A percentile compares a stretch with the other conserved stretches of the same genome.
These are phyloP conservation scores for Drosophila leonis DNA, from an alignment of 2,888 invertebrate genomes.

Conservation along the genomic window DNA sequence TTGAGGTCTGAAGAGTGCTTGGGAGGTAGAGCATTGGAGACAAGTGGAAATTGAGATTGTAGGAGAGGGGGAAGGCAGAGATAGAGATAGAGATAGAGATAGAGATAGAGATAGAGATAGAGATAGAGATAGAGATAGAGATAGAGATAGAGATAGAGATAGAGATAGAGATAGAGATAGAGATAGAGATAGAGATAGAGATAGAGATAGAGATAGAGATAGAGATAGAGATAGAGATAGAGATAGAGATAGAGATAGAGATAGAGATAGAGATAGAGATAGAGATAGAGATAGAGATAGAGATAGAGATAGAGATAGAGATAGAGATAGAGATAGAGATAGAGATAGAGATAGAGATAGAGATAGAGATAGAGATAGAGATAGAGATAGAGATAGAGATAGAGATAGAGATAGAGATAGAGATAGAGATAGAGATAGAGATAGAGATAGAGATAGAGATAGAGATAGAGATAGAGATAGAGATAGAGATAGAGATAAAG, in stretches of 20 bases:
- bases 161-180: not conserved
- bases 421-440: no score
- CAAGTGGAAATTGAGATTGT: slow-evolving; percentile 13
- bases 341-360: no score
- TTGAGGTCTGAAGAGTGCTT: not conserved
- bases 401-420: no score
- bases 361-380: no score
- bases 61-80: not conserved
- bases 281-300: no score
- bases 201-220: not conserved
- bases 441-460: no score
- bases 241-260: not conserved
- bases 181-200: not conserved
- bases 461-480: no score
- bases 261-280: not conserved
- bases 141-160: not conserved
- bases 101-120: not conserved
- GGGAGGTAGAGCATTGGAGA: not conserved
- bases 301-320: no score
- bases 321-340: no score
- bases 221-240: no score
- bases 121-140: not conserved
- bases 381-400: no score
- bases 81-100: not conserved
- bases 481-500: no score